Evolutionary conservation across 2,113 vertebrate genomes (phyloP).

Genomic region (Trogon surrucura): DNA sequence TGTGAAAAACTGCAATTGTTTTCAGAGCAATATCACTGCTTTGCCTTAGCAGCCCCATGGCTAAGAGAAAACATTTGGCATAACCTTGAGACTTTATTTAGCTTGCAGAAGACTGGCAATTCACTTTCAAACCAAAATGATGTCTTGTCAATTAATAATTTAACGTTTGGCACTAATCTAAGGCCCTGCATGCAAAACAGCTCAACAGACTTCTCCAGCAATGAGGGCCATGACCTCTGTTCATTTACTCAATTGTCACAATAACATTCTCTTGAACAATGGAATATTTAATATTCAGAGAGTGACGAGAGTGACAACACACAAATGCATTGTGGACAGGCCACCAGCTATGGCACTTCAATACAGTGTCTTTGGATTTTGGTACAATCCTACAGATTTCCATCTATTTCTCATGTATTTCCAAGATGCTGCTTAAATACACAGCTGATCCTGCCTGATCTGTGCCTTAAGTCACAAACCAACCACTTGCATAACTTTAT

Average conservation of each 20-base stretch:
- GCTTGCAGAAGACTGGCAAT: background rate
- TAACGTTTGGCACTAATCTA: background rate
- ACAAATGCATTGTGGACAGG: background rate
- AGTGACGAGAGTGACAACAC: background rate
- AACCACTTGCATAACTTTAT: background rate
- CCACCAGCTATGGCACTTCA: background rate
- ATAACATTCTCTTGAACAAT: background rate
- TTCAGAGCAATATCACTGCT: background rate
- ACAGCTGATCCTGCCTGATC: background rate
- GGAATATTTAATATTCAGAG: background rate
- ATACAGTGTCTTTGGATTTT: background rate
- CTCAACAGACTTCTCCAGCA: slow-evolving; percentile 29
- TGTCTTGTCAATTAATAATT: slow-evolving; percentile 40
- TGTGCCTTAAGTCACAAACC: background rate
- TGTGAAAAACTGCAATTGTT: background rate
- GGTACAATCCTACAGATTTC: background rate
- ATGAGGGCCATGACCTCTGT: background rate
- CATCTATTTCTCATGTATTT: background rate
- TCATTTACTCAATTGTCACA: slow-evolving; percentile 6
- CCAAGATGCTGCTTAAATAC: background rate
- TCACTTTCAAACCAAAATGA: slow-evolving; percentile 13
- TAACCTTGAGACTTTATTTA: background rate
- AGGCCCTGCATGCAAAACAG: background rate
- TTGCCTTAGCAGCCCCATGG: background rate
- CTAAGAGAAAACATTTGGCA: background rate